Evolutionary conservation across 2,888 invertebrate genomes (phyloP).

Genomic region (Ramazzottius varieornatus): DNA sequence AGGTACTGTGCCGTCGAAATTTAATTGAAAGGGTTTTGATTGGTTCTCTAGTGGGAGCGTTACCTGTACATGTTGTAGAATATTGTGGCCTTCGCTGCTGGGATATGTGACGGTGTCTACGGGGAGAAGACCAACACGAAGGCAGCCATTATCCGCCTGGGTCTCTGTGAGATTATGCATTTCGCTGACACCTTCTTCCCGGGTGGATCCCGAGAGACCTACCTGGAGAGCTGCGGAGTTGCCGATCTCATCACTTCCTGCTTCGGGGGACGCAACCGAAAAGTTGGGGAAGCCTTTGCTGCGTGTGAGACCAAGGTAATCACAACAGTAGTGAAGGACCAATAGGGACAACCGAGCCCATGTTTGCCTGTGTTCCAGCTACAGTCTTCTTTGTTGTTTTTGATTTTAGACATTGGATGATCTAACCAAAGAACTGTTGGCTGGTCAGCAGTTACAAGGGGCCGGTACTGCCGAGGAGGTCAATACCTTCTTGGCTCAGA

Average conservation of each 20-base stretch:
- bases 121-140: slow-evolving; percentile 29
- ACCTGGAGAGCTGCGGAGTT: slow-evolving; percentile 28
- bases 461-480: slow-evolving; percentile 29
- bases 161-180: slow-evolving; percentile 26
- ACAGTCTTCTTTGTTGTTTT: no score
- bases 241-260: slow-evolving; percentile 30
- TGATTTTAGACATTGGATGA: slow-evolving; percentile 22
- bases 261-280: slow-evolving; percentile 27
- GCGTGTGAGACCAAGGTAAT: background rate
- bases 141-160: slow-evolving; percentile 28
- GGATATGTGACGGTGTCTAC: slow-evolving; percentile 27
- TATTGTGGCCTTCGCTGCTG: slow-evolving; percentile 29
- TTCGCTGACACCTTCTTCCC: slow-evolving; percentile 22
- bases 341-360: no score
- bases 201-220: slow-evolving; percentile 21
- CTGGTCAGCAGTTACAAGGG: slow-evolving; percentile 30
- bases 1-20: slow-evolving; percentile 15
- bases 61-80: no score
- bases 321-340: background rate
- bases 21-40: background rate
- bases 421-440: slow-evolving; percentile 27
- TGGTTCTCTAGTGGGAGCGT: background rate
- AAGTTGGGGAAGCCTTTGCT: slow-evolving; percentile 26
- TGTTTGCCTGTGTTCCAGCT: no score
- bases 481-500: slow-evolving; percentile 22